These are phyloP conservation scores for Scartelaos histophorus DNA, from an alignment of 2,113 vertebrate genomes.

Conservation along the genomic window DNA sequence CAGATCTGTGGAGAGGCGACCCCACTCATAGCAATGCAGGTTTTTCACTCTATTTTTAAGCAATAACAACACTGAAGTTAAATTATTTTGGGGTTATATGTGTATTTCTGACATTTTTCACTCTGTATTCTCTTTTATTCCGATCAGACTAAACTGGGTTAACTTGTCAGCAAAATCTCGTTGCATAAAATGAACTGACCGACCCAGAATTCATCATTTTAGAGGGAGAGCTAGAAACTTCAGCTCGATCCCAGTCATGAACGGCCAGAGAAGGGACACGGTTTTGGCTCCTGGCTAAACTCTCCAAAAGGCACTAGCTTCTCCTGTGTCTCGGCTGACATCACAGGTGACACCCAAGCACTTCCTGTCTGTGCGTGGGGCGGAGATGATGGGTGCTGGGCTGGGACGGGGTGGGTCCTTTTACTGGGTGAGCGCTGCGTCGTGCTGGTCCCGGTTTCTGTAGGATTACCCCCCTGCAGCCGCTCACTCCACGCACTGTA, in stretches of 20 bases:
- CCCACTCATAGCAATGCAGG: background rate
- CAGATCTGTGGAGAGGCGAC: background rate
- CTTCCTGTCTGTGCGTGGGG: slow-evolving; percentile 25
- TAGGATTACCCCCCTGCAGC: slow-evolving; percentile 12
- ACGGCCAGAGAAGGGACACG: background rate
- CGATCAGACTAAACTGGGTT: too few species aligned
- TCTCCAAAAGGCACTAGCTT: slow-evolving; percentile 24
- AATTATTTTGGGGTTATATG: too few species aligned
- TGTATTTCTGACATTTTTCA: too few species aligned
- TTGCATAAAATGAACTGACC: too few species aligned
- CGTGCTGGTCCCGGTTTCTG: background rate
- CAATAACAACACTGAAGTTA: background rate
- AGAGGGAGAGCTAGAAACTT: background rate
- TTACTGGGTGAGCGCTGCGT: slow-evolving; percentile 30
- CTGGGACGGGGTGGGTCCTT: slow-evolving; percentile 3
- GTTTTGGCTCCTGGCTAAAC: background rate
- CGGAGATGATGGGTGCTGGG: background rate
- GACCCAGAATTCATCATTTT: too few species aligned
- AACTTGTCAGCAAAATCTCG: too few species aligned
- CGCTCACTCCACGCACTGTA: slow-evolving; percentile 34
- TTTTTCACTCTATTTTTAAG: background rate
- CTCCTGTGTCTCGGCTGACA: slow-evolving; percentile 38
- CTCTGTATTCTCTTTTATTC: too few species aligned
- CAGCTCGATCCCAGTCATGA: background rate
- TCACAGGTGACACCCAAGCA: slow-evolving; percentile 27